Conservation (phyloP, 1,140 invertebrate species). For the Saccostrea echinata region DNA sequence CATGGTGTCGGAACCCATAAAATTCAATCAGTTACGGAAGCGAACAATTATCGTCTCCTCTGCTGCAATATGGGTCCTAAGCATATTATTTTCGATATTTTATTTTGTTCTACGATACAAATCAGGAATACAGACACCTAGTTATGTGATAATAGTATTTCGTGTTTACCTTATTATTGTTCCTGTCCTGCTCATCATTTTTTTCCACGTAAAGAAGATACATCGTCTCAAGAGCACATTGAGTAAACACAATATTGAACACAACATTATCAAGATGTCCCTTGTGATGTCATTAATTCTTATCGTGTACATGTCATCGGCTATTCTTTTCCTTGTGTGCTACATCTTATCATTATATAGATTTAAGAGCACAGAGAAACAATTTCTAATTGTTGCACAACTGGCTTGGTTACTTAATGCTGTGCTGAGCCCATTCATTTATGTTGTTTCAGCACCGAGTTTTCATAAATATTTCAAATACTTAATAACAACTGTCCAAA, state of each 20-base stretch:
- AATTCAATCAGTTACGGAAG: neutral
- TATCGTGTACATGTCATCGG: neutral
- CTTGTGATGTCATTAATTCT: neutral
- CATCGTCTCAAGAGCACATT: neutral
- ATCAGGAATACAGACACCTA: neutral
- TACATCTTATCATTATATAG: conserved; percentile 1
- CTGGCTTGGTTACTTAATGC: neutral
- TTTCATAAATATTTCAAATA: neutral
- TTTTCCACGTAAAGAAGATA: conserved; percentile 1
- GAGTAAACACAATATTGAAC: neutral
- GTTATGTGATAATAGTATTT: neutral
- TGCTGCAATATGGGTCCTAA: neutral
- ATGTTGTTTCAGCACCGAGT: neutral
- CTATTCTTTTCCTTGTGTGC: neutral
- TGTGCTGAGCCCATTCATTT: neutral
- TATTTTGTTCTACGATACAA: neutral
- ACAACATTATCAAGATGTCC: conserved; percentile 4
- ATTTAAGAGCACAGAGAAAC: neutral
- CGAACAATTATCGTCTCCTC: neutral
- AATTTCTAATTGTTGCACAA: neutral
- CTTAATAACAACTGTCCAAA: neutral
- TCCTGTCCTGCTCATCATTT: neutral
- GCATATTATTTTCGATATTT: neutral
- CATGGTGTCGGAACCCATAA: conserved; percentile 1
- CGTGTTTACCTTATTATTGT: neutral